Conservation (phyloP, 2,888 invertebrate genomes). For the Eilema depressum region DNA sequence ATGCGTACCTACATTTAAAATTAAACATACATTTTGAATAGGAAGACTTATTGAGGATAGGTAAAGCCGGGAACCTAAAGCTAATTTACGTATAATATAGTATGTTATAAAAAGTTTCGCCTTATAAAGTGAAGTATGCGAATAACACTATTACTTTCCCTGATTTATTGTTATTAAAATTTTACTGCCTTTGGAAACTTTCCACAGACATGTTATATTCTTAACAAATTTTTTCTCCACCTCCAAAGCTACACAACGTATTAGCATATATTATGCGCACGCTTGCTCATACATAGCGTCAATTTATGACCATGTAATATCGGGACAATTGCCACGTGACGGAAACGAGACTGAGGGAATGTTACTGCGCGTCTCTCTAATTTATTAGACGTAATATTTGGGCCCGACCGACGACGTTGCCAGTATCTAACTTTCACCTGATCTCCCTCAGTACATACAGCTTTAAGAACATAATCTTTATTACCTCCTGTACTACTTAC, state of each 20-base stretch:
- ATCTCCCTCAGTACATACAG: conserved; percentile 55
- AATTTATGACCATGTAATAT: conserved; percentile 82
- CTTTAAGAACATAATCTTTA: conserved; percentile 79
- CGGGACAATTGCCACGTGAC: conserved; percentile 76
- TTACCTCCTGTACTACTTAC: conserved; percentile 65
- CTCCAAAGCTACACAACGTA: conserved; percentile 61
- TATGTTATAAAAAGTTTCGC: neutral
- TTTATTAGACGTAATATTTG: conserved; percentile 81
- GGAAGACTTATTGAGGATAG: neutral
- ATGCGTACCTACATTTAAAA: neutral
- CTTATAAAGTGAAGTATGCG: neutral
- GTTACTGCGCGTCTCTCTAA: conserved; percentile 68
- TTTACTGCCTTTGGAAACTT: conserved; percentile 3
- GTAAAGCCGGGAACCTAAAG: neutral
- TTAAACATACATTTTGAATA: neutral
- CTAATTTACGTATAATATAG: no score
- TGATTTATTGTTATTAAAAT: neutral
- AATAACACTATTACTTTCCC: neutral
- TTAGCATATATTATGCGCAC: conserved; percentile 65
- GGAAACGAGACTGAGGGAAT: conserved; percentile 72
- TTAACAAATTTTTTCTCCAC: conserved; percentile 65
- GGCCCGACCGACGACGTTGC: conserved; percentile 57
- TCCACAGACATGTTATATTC: conserved; percentile 52
- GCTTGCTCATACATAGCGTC: conserved; percentile 56
- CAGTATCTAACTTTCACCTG: conserved; percentile 58